Evolutionary conservation across 2,888 invertebrate species (phyloP).

Genomic region (Nipponacmea schrenckii): DNA sequence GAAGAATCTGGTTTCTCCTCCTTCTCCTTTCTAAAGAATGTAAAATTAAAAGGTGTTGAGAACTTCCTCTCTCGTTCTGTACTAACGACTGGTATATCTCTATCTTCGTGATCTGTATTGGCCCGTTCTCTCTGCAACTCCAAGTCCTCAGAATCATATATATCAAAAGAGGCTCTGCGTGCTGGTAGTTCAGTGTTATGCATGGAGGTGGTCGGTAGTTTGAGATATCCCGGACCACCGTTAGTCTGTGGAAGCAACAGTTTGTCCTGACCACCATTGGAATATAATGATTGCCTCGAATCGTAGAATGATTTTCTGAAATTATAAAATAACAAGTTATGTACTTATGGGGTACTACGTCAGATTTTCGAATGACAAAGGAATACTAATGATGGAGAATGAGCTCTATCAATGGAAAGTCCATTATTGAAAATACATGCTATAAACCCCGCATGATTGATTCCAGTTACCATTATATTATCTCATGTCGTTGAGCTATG

Average conservation of each 20-base stretch:
- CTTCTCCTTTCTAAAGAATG: constrained; percentile 12
- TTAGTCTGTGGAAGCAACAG: constrained; percentile 7
- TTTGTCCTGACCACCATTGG: not conserved
- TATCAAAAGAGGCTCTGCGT: constrained; percentile 16
- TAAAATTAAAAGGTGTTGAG: constrained; percentile 27
- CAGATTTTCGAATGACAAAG: too few relatives aligned
- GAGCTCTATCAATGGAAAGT: too few relatives aligned
- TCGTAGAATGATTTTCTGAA: not conserved
- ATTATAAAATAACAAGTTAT: not conserved
- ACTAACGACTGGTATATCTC: constrained; percentile 15
- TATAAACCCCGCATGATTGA: too few relatives aligned
- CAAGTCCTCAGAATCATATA: constrained; percentile 4
- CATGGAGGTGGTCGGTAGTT: constrained; percentile 12
- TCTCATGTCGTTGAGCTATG: too few relatives aligned
- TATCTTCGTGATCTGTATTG: constrained; percentile 27
- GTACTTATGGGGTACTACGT: too few relatives aligned
- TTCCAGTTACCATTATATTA: too few relatives aligned
- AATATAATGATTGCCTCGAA: not conserved
- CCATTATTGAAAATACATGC: too few relatives aligned
- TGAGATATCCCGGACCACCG: constrained; percentile 11
- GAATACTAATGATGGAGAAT: too few relatives aligned
- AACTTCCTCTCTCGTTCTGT: constrained; percentile 27
- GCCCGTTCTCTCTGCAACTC: constrained; percentile 20
- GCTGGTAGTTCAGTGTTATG: not conserved
- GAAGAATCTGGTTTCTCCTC: not conserved